Evolutionary conservation across 2,888 invertebrate genomes (phyloP), one percentile per base, ranked within the genome.

Genomic region (Stegophylla sp.): DNA sequence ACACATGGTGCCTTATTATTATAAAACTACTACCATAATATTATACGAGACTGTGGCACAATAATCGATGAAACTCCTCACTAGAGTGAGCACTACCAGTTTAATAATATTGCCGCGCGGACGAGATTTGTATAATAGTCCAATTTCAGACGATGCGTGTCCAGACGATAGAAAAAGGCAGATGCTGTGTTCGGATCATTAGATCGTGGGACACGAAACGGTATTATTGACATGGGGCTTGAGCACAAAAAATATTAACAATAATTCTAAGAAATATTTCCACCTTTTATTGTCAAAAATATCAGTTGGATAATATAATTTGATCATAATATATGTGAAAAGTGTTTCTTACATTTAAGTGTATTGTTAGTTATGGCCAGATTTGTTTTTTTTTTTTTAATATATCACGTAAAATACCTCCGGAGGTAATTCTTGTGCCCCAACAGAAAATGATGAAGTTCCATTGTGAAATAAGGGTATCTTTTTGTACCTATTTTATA

Each of bases 131-230:
- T 71, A 69, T 71, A 79, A 71, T 71, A 51, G 59, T 71, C 61
- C 59, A 51, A 79, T 79, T 79, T 59, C 69, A 79, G 71, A 63
- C 61, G 79, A 79, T 79, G 79, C 79, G 79, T 79, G 69, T 79
- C 79, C 71, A 63, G 34, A 71, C 79, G 69, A 71, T 51, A 51
- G 61, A 51, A 71, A 71, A 71, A 79, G 41, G 79, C 79, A 79
- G 79, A 79, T 79, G 79, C 79, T 79, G 79, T 61, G 69, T 71
- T 3, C 71, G 79, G 71, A 79, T 79, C 69, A 69, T 79, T 69
- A 61, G 79, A 79, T 79, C 69, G 79, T 79, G 61, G n/a, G 71
- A 71, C 61, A 23, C 79, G 51, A 79, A 79, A 79, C 79, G 79
- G 79, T 69, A 79, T 63, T 66, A 66, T 76, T 53, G 75, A 76